Base-by-base conservation (phyloP, 2,888 invertebrate genomes). In the Hyles lineata region DNA sequence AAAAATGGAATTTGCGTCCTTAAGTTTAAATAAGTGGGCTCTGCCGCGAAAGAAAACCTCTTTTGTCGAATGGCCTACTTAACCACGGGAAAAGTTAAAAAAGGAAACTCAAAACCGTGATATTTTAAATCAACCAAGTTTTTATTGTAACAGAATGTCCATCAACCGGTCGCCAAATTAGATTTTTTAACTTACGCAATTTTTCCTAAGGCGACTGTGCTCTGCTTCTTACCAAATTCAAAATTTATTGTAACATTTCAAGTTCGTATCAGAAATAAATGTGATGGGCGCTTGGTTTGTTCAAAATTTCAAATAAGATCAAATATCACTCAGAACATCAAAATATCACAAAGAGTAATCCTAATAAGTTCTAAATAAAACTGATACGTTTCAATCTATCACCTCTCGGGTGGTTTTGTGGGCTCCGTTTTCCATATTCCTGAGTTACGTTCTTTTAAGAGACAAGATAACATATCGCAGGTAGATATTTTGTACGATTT, bases 11-110 rank as follows among this genome's bases (percentile, higher is more conserved):
- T 60, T 55, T 55, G 19, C 5, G 25, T 60, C 25, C 25, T 25
- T 17, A 60, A 67, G n/a, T 62, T 62, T 62, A 29, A 62, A 60
- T 25, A 32, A 62, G 17, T 60, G 32, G 32, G 29, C 9, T 19
- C 29, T 32, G 17, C 6, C 29, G 29, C 25, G 17, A 23, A 15
- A 11, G 11, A 43, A 55, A 55, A 55, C n/a, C n/a, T 55, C n/a
- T n/a, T 55, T 55, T 55, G 55, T n/a, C 55, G 55, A 55, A n/a
- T 55, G 55, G n/a, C 55, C 55, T 55, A 55, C 55, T 55, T 55
- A 19, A 55, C 1, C n/a, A 55, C n/a, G 55, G 43, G 55, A n/a
- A n/a, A 55, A 55, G 55, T 55, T 55, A 19, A 55, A n/a, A 19
- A n/a, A 19, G 55, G 55, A 19, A 55, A 55, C 55, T 55, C 55